Percentiles rank a stretch among this genome's conserved stretches.
These are phyloP conservation scores for Ptychoptera albimana DNA, from an alignment of 2,888 invertebrate genomes.

Conservation along the genomic window DNA sequence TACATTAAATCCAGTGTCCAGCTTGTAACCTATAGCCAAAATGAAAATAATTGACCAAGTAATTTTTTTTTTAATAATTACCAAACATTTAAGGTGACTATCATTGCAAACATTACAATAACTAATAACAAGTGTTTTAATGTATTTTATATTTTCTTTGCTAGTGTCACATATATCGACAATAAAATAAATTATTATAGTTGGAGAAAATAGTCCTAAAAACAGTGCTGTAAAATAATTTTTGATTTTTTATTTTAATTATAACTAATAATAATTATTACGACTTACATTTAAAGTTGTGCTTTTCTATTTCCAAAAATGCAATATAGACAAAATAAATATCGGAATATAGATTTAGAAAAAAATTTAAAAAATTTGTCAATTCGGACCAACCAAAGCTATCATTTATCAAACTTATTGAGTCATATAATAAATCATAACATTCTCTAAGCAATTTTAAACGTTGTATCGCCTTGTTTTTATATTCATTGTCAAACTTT, in stretches of 20 bases:
- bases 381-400: not conserved
- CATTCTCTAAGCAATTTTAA: not conserved
- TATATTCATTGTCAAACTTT: not conserved
- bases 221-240: no score
- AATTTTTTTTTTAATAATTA: no score
- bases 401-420: not conserved
- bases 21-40: no score
- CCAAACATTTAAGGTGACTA: no score
- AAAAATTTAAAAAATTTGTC: not conserved
- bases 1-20: no score
- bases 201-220: not conserved
- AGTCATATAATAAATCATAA: not conserved
- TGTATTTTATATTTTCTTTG: no score
- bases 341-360: not conserved
- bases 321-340: not conserved
- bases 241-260: not conserved
- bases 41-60: no score
- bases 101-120: no score
- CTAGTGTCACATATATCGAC: not conserved
- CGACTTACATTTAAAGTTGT: not conserved
- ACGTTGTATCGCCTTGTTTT: not conserved
- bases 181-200: not conserved
- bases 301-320: not conserved
- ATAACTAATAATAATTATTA: not conserved
- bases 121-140: no score